Conservation (phyloP, 2,113 vertebrate genomes). For the Rhynchomys soricoides region DNA sequence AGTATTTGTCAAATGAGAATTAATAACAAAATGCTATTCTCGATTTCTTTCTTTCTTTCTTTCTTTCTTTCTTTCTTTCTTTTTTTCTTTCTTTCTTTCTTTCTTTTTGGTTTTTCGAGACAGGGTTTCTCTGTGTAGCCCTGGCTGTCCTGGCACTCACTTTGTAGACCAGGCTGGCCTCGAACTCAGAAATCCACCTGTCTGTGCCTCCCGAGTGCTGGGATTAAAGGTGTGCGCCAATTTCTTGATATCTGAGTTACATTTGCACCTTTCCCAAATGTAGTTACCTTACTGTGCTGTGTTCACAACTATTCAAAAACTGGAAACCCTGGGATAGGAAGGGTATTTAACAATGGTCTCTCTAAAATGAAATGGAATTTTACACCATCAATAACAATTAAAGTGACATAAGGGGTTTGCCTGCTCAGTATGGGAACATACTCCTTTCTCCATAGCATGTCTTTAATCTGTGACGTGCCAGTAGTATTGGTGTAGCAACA, state of each 20-base stretch:
- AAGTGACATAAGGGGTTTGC: not conserved
- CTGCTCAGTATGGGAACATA: not conserved
- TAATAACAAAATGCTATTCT: slow-evolving; percentile 50
- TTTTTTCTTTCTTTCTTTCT: no score
- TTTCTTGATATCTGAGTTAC: slow-evolving; percentile 14
- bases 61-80: no score
- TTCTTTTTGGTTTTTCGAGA: no score
- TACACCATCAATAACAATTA: not conserved
- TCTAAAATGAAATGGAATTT: slow-evolving; percentile 16
- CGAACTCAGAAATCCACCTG: no score
- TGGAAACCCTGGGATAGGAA: not conserved
- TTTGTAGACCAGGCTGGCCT: no score
- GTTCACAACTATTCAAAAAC: slow-evolving; percentile 18
- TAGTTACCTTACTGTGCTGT: slow-evolving; percentile 7
- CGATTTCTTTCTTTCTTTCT: no score
- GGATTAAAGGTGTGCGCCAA: no score
- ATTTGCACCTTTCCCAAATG: not conserved
- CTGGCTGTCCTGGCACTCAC: no score
- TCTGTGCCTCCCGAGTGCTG: no score
- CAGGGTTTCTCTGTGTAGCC: no score
- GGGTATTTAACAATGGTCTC: not conserved
- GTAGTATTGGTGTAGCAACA: not conserved
- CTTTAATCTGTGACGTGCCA: not conserved
- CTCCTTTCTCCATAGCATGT: not conserved
- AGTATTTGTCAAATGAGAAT: slow-evolving; percentile 47